Base-by-base conservation (phyloP, 2,888 invertebrate genomes). In the Ephialtes manifestator region DNA sequence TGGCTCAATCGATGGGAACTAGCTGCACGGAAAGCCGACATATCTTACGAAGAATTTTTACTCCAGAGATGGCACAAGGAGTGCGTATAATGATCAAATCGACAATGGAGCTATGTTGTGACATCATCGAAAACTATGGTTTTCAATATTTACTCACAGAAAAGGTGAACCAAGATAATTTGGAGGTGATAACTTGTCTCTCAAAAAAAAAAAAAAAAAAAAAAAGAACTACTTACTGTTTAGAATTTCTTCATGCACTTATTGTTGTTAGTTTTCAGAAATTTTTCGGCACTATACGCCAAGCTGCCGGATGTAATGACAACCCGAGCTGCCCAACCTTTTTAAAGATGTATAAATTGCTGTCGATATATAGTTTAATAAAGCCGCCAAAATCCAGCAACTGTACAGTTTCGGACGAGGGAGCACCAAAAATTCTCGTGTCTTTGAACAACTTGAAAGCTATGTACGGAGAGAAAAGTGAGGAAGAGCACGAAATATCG, bases 151-250 rank as follows among this genome's bases (percentile, higher is more conserved):
- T 88, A 15, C 68, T 87, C 20, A 88, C 87, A 7, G 85, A 81
- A 39, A 83, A 86, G 71, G 80, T 89, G 15, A 89, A 88, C 80
- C 89, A 88, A 77, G 88, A 89, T 76, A 85, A 85, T 43, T 83
- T 89, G n/a, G 87, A 89, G 84, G 88, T 89, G 75, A 31, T 58
- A 31, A 15, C 15, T 79, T 13, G 13, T 18, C 20, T 71, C 11
- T 58, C 10, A 20, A 20, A 31, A 48, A 46, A 18, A n/a, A n/a
- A n/a, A n/a, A n/a, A n/a, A n/a, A n/a, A n/a, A n/a, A n/a, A n/a
- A n/a, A n/a, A n/a, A n/a, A n/a, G n/a, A n/a, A n/a, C n/a, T 4
- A 24, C 7, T 28, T 15, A 51, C 58, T 58, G 3, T 28, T 28
- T 11, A 13, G 1, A 24, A 13, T 28, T 58, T 58, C 13, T 58